Conservation (phyloP, 2,797 vertebrate species). For the Lycodopsis pacificus region DNA sequence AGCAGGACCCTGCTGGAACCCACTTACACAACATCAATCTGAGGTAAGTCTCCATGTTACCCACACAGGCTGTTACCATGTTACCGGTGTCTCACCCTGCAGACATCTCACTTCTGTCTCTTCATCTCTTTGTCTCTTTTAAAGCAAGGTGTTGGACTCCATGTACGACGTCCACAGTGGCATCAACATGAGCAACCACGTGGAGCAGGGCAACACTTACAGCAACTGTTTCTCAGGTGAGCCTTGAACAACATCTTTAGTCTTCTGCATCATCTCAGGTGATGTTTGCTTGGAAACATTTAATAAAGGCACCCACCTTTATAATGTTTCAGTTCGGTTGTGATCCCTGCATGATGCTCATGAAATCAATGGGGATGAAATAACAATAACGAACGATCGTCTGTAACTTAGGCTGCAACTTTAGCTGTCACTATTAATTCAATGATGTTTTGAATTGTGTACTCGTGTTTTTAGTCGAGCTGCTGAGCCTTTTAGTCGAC, state of each 20-base stretch:
- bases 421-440: not conserved
- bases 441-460: not conserved
- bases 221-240: conserved; percentile 95
- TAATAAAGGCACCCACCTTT: not conserved
- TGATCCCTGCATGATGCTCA: not conserved
- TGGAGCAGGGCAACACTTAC: conserved; percentile 91
- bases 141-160: conserved; percentile 90
- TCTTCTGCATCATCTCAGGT: not conserved
- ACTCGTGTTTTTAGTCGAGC: not conserved
- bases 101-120: not conserved
- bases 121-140: conserved; percentile 1
- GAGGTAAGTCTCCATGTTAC: conserved; percentile 77
- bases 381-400: not conserved
- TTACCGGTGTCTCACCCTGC: not conserved
- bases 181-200: conserved; percentile 87
- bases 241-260: not conserved
- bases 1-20: conserved; percentile 35
- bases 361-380: not conserved
- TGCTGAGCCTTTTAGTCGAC: too few relatives aligned
- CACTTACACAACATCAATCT: conserved; percentile 86
- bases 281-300: not conserved
- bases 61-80: too few relatives aligned
- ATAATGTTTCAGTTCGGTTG: not conserved
- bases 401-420: not conserved
- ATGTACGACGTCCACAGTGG: conserved; percentile 91